Conservation (phyloP, 37 sponge, comb jelly and placozoan genomes). For the Lycopodina hypogea region DNA sequence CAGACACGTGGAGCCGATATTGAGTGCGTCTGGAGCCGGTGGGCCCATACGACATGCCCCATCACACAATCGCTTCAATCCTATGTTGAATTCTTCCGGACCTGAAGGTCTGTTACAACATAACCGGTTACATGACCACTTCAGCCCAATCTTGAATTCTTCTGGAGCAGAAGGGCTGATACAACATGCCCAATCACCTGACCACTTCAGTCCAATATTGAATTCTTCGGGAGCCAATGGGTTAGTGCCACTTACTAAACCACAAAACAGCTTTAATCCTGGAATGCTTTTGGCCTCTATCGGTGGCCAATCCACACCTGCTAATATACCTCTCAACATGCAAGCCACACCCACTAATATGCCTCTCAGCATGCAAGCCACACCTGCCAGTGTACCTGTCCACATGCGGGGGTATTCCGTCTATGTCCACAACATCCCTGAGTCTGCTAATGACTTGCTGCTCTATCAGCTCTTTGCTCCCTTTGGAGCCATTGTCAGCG, state of each 20-base stretch:
- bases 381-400: background rate
- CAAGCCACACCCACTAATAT: too few relatives aligned
- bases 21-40: conserved; percentile 16
- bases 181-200: too few relatives aligned
- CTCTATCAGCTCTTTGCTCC: conserved; percentile 88
- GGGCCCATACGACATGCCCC: conserved; percentile 65
- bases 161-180: too few relatives aligned
- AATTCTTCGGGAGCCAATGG: too few relatives aligned
- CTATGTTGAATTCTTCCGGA: too few relatives aligned
- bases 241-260: too few relatives aligned
- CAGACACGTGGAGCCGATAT: background rate
- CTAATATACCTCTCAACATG: too few relatives aligned
- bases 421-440: conserved; percentile 87
- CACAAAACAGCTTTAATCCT: background rate
- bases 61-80: conserved; percentile 44
- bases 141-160: too few relatives aligned
- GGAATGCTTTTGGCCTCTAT: background rate
- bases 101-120: too few relatives aligned
- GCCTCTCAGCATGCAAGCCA: background rate
- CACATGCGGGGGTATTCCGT: conserved; percentile 59
- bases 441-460: conserved; percentile 55
- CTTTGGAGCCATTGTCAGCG: conserved; percentile 82
- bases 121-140: too few relatives aligned
- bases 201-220: too few relatives aligned
- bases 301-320: too few relatives aligned